Conservation (phyloP, 2,797 vertebrate species). For the Falco columbarius region DNA sequence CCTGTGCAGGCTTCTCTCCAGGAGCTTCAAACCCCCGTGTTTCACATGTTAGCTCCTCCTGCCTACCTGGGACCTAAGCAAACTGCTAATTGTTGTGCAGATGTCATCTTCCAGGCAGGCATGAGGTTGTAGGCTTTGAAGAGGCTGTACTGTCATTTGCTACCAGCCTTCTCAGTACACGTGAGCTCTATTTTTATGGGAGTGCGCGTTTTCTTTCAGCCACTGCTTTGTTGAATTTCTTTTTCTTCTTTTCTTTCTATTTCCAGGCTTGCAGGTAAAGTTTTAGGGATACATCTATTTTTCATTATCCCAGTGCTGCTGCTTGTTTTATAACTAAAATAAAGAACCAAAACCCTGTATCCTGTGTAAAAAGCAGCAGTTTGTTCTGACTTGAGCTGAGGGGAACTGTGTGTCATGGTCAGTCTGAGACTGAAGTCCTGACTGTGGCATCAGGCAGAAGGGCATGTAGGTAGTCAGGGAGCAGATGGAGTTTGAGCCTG, state of each 20-base stretch:
- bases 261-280: conserved; percentile 22
- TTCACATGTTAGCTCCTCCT: conserved; percentile 32
- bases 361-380: background rate
- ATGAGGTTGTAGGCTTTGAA: conserved; percentile 51
- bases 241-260: background rate
- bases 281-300: conserved; percentile 40
- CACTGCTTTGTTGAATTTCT: conserved; percentile 45
- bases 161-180: conserved; percentile 39
- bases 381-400: background rate
- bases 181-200: conserved; percentile 66
- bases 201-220: conserved; percentile 7
- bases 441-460: background rate
- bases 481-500: background rate
- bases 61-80: conserved; percentile 34
- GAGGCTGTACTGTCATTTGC: conserved; percentile 45
- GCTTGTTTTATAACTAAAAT: background rate
- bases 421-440: no score
- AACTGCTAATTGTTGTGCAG: conserved; percentile 53
- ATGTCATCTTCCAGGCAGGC: conserved; percentile 55
- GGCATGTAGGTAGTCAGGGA: fast-evolving
- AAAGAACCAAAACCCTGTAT: background rate
- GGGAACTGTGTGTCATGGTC: background rate
- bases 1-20: background rate
- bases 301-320: background rate
- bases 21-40: background rate